A percentile compares a stretch with the other conserved stretches of the same genome.
Evolutionary conservation across 2,113 vertebrate species (phyloP).

Genomic region (Tor tambroides): DNA sequence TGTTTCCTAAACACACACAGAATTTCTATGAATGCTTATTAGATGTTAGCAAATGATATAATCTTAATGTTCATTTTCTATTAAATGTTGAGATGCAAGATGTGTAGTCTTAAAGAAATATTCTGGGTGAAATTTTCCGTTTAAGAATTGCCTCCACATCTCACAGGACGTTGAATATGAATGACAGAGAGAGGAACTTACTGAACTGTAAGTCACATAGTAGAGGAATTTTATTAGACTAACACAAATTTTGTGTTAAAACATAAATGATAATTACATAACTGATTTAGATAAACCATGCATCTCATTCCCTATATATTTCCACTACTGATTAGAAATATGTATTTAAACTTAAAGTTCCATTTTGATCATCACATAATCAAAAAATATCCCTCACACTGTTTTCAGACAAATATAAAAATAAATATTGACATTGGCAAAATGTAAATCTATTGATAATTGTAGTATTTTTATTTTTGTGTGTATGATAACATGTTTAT

Average conservation of each 20-base stretch:
- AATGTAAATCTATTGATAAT: not conserved
- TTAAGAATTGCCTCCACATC: not conserved
- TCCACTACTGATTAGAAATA: too few relatives aligned
- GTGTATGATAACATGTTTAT: not conserved
- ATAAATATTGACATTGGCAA: not conserved
- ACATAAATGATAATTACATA: not conserved
- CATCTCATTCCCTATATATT: not conserved
- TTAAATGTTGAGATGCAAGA: not conserved
- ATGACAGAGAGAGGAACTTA: not conserved
- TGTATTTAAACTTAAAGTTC: not conserved
- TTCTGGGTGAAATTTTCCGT: not conserved
- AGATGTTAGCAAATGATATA: not conserved
- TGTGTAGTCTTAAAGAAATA: not conserved
- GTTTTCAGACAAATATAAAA: too few relatives aligned
- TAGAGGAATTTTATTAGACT: too few relatives aligned
- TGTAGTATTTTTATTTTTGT: not conserved
- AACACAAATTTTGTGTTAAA: not conserved
- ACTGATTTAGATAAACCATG: not conserved
- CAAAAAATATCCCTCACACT: too few relatives aligned
- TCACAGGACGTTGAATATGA: not conserved
- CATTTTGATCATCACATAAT: not conserved
- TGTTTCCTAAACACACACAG: slow-evolving; percentile 79
- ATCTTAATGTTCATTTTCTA: not conserved
- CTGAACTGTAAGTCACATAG: not conserved
- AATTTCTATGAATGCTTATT: not conserved